Conservation (phyloP, 64 coral and sea anemone genomes). For the Montipora capricornis region DNA sequence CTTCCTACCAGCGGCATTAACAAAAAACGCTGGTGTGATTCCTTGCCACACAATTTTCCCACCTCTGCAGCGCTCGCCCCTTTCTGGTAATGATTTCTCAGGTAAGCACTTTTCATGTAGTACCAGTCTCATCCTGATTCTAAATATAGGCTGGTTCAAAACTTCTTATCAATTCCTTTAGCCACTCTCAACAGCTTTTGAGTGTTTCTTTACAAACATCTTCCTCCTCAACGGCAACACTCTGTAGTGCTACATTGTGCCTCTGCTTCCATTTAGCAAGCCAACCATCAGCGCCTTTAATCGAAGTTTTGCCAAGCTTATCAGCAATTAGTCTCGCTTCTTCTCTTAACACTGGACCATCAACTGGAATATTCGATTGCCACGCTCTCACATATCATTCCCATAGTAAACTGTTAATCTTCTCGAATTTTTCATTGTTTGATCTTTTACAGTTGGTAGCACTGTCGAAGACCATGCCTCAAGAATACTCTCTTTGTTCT, state of each 20-base stretch:
- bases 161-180: slow-evolving; percentile 32
- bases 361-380: no score
- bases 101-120: slow-evolving; percentile 19
- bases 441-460: no score
- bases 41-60: not conserved
- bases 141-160: slow-evolving; percentile 12
- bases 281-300: no score
- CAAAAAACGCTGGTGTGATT: slow-evolving; percentile 21
- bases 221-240: slow-evolving; percentile 29
- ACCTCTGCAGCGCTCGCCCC: not conserved
- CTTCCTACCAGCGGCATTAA: not conserved
- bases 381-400: no score
- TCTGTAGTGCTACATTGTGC: slow-evolving; percentile 25
- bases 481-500: no score
- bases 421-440: no score
- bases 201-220: slow-evolving; percentile 29
- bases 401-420: no score
- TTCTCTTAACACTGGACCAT: no score
- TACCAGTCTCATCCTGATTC: slow-evolving; percentile 38
- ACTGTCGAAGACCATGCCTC: no score
- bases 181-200: slow-evolving; percentile 29
- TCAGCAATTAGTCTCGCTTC: no score
- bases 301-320: no score
- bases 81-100: slow-evolving; percentile 24
- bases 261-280: not conserved